Evolutionary conservation across 2,113 vertebrate species (phyloP).

Genomic region (Ammodramus savannarum): DNA sequence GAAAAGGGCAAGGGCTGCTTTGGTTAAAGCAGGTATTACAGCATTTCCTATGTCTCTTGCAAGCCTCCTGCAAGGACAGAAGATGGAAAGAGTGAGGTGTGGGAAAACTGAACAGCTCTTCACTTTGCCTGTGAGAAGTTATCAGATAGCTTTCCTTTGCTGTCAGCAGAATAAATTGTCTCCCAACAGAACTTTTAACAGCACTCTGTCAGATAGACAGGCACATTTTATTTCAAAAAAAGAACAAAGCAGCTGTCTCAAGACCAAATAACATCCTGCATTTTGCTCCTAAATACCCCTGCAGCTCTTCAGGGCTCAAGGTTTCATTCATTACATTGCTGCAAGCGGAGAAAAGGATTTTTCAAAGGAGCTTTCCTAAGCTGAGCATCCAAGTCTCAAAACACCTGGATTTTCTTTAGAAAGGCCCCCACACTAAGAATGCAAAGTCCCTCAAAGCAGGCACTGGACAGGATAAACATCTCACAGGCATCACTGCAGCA

Average conservation of each 20-base stretch:
- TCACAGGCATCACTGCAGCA: not conserved
- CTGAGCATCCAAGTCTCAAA: not conserved
- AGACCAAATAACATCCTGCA: conserved; percentile 32
- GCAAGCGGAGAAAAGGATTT: conserved; percentile 29
- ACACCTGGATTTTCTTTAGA: conserved; percentile 1
- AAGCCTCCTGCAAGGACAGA: not conserved
- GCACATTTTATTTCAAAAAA: conserved; percentile 31
- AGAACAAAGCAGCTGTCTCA: conserved; percentile 41
- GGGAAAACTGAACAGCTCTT: not conserved
- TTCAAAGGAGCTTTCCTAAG: conserved; percentile 32
- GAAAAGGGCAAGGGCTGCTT: not conserved
- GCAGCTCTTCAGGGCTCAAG: conserved; percentile 28
- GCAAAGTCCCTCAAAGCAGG: not conserved
- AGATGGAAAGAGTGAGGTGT: not conserved
- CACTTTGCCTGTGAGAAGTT: not conserved
- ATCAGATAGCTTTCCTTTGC: conserved; percentile 14
- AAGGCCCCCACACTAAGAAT: not conserved
- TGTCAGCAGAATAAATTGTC: conserved; percentile 11
- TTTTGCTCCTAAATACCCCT: conserved; percentile 34
- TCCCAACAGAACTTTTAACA: conserved; percentile 42
- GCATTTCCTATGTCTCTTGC: not conserved
- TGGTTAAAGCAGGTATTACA: not conserved
- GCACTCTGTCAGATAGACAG: conserved; percentile 28
- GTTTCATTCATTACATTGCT: conserved; percentile 33
- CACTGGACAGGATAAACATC: not conserved